Evolutionary conservation across 2,113 vertebrate species (phyloP).

Genomic region (Rutilus rutilus): DNA sequence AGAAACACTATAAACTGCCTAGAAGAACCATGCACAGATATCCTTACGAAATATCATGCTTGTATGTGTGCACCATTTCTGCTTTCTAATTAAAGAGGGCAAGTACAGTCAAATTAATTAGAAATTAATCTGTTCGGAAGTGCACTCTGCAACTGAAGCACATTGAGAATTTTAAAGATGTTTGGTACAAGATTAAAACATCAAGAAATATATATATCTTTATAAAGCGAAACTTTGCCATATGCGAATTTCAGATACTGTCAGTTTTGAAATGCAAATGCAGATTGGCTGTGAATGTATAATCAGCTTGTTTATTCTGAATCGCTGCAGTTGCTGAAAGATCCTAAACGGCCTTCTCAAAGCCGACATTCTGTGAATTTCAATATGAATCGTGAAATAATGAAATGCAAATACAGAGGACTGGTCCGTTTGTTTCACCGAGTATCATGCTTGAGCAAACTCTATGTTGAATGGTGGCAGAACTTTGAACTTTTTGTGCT

Average conservation of each 20-base stretch:
- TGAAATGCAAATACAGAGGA: background rate
- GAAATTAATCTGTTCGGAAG: conserved; percentile 29
- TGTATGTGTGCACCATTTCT: conserved; percentile 37
- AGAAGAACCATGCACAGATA: conserved; percentile 3
- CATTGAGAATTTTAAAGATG: conserved; percentile 15
- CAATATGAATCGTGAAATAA: background rate
- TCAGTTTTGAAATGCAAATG: conserved; percentile 15
- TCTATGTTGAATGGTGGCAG: background rate
- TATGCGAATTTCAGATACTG: conserved; percentile 1
- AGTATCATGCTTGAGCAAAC: conserved; percentile 18
- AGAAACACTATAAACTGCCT: conserved; percentile 33
- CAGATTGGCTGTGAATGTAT: background rate
- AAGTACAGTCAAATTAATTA: conserved; percentile 23
- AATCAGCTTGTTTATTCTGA: conserved; percentile 23
- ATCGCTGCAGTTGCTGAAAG: background rate
- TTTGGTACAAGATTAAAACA: conserved; percentile 25
- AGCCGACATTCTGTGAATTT: conserved; percentile 4
- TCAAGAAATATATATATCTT: background rate
- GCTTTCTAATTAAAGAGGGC: conserved; percentile 43
- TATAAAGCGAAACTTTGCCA: too few species aligned
- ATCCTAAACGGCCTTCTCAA: conserved; percentile 1
- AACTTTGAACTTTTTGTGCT: conserved; percentile 28
- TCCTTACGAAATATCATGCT: conserved; percentile 5
- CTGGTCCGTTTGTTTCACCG: background rate
- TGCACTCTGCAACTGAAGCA: background rate